Base-by-base conservation (phyloP, 2,888 invertebrate species). In the Oxyscelio sp. region DNA sequence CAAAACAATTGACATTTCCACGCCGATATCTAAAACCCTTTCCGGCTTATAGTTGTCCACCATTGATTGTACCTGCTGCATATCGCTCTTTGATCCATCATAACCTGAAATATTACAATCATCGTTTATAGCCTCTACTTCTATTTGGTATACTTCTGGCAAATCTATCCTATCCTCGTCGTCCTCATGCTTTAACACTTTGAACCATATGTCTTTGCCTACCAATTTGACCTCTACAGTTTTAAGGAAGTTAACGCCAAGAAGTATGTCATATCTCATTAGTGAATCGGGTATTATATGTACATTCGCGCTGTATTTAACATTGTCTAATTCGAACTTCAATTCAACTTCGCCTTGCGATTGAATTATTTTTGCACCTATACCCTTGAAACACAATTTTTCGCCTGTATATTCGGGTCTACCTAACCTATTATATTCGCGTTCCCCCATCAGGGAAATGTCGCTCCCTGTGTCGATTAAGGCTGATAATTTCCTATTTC, bases 1-100 rank as follows among this genome's bases (percentile, higher is more conserved):
- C 1, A 84, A 27, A 38, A 87, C 27, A 21, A 86, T 65, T 4
- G 17, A 66, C 70, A 85, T 84, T 43, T 68, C 48, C 0, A 85
- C 52, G 2, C 52, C 31, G 0, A 63, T 54, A 0, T 66, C 59
- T 15, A 40, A 11, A 11, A 19, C 6, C 21, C 65, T 63, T 9
- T 66, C 27, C 5, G 80, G 79, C 11, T 63, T 71, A 59, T 84
- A 87, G 34, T 50, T n/a, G 0, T 50, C 15, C 8, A 81, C 38
- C 2, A 74, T 43, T 22, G 48, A 48, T 21, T 19, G 6, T 6
- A 48, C 48, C 48, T 21, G 48, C 11, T 48, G 48, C 6, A 48
- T 21, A 9, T 48, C 48, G 11, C 48, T 48, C 48, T 21, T 21
- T 21, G 48, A 21, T 9, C 9, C 34, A 11, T 5, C 9, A 34